Percentiles rank a stretch among this genome's conserved stretches.
Evolutionary conservation across 2,113 vertebrate species (phyloP).

Genomic region (Centrocercus urophasianus): DNA sequence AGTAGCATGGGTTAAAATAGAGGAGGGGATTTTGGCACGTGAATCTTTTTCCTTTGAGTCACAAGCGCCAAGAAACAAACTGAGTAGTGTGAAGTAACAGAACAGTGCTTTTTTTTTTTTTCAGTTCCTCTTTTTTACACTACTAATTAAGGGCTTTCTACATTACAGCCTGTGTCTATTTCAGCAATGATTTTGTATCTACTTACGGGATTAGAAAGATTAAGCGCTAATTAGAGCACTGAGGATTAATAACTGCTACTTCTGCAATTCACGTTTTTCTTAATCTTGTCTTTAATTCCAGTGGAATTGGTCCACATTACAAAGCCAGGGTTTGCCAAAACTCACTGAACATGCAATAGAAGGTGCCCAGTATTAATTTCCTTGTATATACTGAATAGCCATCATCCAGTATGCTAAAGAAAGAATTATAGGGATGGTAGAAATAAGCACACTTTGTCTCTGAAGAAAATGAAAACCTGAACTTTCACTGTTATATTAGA

Average conservation of each 20-base stretch:
- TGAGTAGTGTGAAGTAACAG: slow-evolving; percentile 12
- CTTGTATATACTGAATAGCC: not conserved
- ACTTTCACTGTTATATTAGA: not conserved
- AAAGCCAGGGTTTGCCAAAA: slow-evolving; percentile 38
- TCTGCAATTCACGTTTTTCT: slow-evolving; percentile 49
- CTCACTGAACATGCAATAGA: not conserved
- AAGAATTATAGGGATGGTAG: not conserved
- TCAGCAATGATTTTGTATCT: slow-evolving; percentile 46
- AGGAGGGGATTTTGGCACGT: not conserved
- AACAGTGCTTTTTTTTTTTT: not conserved
- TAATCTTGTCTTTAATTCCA: slow-evolving; percentile 53
- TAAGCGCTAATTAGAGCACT: slow-evolving; percentile 45
- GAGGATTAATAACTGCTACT: slow-evolving; percentile 45
- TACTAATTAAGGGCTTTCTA: slow-evolving; percentile 36
- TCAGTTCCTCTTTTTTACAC: not conserved
- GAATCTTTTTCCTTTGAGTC: slow-evolving; percentile 8
- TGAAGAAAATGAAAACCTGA: not conserved
- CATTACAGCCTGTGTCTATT: slow-evolving; percentile 10
- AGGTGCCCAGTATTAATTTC: not conserved
- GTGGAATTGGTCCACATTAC: not conserved
- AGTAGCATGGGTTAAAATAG: not conserved
- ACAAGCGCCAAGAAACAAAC: slow-evolving; percentile 11
- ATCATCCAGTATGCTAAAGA: not conserved
- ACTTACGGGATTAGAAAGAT: slow-evolving; percentile 60
- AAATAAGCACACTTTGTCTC: slow-evolving; percentile 17